Base-by-base conservation (phyloP, 2,113 vertebrate species). In the Heliornis fulica region DNA sequence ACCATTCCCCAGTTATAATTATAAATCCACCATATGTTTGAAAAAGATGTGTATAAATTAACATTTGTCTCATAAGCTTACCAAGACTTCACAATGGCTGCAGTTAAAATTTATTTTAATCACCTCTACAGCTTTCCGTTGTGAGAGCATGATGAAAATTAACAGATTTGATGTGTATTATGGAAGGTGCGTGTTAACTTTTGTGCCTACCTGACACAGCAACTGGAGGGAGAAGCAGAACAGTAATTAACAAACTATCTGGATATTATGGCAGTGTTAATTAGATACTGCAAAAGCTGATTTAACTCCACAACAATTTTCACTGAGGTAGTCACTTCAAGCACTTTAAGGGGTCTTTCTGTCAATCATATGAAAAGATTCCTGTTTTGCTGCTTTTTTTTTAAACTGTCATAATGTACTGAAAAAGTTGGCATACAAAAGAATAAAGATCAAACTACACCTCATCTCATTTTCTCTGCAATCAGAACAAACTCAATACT, bases 191-290 rank as follows among this genome's bases (percentile, higher is more conserved):
- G 56, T 22, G 50, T 77, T 45, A 97, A 81, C 76, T 64, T 94
- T 54, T 84, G 51, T 90, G 60, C 72, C 86, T 89, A 89, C 69
- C 60, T 96, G 74, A 94, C 69, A 76, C n/a, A 82, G 80, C n/a
- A 90, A 94, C 60, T 93, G 64, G 63, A 84, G 66, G 57, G 12
- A 95, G 38, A 93, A 79, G 69, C 40, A 80, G 64, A 83, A 79
- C 0, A 5, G 57, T 87, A 97, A 84, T 97, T 97, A 96, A 95
- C n/a, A 81, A 94, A 94, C 82, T 96, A 95, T 45, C 45, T 85
- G 92, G 76, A 91, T 82, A 50, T 61, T 95, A 53, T 75, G 34
- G 69, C 90, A 71, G 81, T 71, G 93, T 69, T 91, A 97, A 97
- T 93, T 96, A 87, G 71, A 32, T 80, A 71, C 36, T 43, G 41